These are phyloP conservation scores for Macroramphosus scolopax DNA, from an alignment of 2,797 vertebrate genomes.

Conservation along the genomic window DNA sequence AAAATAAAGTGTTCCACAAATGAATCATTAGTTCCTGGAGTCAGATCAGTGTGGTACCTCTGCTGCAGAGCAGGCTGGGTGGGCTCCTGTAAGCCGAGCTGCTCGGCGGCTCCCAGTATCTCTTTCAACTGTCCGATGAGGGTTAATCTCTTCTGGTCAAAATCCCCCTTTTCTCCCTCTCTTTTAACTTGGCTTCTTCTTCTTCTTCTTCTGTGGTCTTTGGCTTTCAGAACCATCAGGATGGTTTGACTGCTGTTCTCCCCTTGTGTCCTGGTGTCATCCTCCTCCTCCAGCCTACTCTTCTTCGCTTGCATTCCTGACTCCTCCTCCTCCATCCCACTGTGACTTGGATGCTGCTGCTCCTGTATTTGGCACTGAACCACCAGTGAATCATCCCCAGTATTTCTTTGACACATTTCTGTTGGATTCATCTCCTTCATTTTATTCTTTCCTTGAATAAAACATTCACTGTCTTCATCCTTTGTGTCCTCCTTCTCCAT, in stretches of 20 bases:
- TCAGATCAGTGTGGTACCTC: constrained; percentile 73
- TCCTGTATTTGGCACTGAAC: not conserved
- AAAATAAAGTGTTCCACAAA: not conserved
- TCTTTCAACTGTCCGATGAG: constrained; percentile 80
- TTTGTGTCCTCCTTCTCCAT: too few species aligned
- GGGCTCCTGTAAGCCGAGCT: constrained; percentile 82
- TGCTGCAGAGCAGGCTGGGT: constrained; percentile 86
- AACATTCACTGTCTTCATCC: too few species aligned
- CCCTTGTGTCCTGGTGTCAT: constrained; percentile 8
- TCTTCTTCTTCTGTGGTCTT: constrained; percentile 6
- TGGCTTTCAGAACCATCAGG: too few species aligned
- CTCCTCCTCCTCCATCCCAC: constrained; percentile 17
- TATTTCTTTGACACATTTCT: not conserved
- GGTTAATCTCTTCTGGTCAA: constrained; percentile 65
- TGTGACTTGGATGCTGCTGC: not conserved
- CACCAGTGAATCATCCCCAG: not conserved
- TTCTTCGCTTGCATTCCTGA: constrained; percentile 13
- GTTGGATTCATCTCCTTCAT: not conserved
- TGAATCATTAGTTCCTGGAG: not conserved
- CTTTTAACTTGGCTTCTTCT: constrained; percentile 24
- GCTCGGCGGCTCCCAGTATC: constrained; percentile 69
- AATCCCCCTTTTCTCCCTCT: constrained; percentile 43
- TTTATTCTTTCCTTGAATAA: too few species aligned
- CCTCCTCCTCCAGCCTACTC: constrained; percentile 7
- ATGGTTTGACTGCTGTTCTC: constrained; percentile 12